Evolutionary conservation across 2,113 vertebrate genomes (phyloP), one percentile per base, ranked within the genome.

Genomic region (Rostratula benghalensis): DNA sequence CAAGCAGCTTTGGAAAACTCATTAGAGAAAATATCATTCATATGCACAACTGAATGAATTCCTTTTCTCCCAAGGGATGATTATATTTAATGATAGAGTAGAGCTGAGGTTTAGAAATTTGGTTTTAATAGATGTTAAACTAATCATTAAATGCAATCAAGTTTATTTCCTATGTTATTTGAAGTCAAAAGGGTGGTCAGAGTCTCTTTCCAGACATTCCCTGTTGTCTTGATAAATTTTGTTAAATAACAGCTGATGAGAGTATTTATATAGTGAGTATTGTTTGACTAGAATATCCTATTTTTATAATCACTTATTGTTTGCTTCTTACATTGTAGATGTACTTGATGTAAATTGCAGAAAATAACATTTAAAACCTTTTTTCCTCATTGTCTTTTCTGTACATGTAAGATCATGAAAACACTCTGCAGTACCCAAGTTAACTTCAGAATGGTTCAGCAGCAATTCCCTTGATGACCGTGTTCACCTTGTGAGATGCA

Each of bases 301-400:
- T 88, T 92, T 84, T 88, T 77, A 48, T 82, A 15, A 43, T 80
- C 1, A 33, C 63, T 86, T 93, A 60, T 82, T 60, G 37, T 92
- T 79, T 75, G 31, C 27, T 56, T 92, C 75, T 83, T 84, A 50
- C 64, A 73, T 84, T 89, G 35, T 64, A 33, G 48, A 53, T 50
- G 37, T 83, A 64, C 65, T 84, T 89, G 90, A 96, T 96, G 59
- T 86, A 92, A 85, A 94, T 89, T 79, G 73, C 73, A 94, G 87
- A 76, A 92, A 92, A 82, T 54, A 51, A 13, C 17, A 22, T 80
- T 93, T 94, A 64, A 77, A 94, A 84, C 4, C 10, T 73, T 45
- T 92, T 30, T 90, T 71, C 50, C 59, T 93, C 89, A 68, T 97
- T 97, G 75, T 91, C 59, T 69, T 35, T 88, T 95, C 87, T 94